Conservation (phyloP, 2,113 vertebrate species). For the Pyrgilauda ruficollis region DNA sequence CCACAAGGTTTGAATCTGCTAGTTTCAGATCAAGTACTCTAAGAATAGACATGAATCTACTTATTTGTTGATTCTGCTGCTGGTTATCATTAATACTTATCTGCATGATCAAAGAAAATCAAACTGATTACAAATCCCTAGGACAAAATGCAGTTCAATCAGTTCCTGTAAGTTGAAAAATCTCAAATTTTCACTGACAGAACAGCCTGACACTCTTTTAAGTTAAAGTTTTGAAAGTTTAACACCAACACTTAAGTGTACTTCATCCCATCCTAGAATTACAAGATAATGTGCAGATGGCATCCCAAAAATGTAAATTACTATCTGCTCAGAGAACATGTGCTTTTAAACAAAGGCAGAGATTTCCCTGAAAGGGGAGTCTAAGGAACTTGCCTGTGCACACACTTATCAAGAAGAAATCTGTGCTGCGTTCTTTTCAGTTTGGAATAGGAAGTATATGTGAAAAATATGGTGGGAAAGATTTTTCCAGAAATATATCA, state of each 20-base stretch:
- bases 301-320: neutral
- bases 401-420: neutral
- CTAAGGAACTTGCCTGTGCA: neutral
- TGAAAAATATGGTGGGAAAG: neutral
- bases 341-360: slow-evolving; percentile 10
- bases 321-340: neutral
- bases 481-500: neutral
- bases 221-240: neutral
- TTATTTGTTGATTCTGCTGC: neutral
- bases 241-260: neutral
- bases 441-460: neutral
- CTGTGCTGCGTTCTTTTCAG: neutral
- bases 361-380: neutral
- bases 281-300: neutral
- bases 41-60: neutral
- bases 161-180: neutral
- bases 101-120: neutral
- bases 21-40: neutral
- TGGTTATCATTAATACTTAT: neutral
- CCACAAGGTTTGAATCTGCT: neutral
- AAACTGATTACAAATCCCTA: neutral
- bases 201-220: neutral
- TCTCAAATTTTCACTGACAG: neutral
- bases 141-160: neutral
- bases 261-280: neutral